A percentile compares a stretch with the other conserved stretches of the same genome.
These are phyloP conservation scores for Pachydiplax longipennis DNA, from an alignment of 2,888 invertebrate genomes.

Conservation along the genomic window DNA sequence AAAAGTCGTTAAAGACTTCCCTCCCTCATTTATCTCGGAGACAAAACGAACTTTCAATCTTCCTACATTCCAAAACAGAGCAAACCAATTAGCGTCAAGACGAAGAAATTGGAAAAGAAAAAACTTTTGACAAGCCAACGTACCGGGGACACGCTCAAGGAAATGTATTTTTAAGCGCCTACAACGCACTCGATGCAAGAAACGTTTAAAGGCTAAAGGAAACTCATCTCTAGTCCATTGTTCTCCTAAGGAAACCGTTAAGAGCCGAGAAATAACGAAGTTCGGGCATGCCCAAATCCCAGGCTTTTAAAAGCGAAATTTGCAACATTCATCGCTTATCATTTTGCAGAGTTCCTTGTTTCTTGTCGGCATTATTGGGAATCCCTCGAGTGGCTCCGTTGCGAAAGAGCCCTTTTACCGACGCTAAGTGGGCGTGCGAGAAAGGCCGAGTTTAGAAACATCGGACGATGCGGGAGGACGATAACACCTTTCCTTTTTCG, in stretches of 20 bases:
- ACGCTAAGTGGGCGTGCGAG: neutral
- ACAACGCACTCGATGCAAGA: neutral
- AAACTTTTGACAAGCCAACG: too few species aligned
- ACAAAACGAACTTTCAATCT: too few species aligned
- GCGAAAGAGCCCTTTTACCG: neutral
- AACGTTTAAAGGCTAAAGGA: neutral
- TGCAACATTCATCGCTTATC: neutral
- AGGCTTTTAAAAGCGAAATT: neutral
- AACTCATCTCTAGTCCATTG: neutral
- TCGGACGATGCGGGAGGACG: neutral
- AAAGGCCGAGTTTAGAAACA: neutral
- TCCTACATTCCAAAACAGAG: too few species aligned
- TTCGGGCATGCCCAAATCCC: neutral
- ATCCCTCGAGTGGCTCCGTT: neutral
- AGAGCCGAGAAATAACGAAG: neutral
- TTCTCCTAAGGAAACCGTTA: neutral
- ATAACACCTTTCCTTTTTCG: neutral
- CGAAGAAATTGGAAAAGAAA: too few species aligned
- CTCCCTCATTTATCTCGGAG: too few species aligned
- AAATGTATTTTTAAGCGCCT: neutral
- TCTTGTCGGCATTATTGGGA: neutral
- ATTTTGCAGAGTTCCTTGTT: neutral
- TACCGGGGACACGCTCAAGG: too few species aligned
- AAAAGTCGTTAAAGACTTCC: too few species aligned
- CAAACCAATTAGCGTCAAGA: too few species aligned